A percentile compares a stretch with the other conserved stretches of the same genome.
Evolutionary conservation across 2,113 vertebrate species (phyloP).

Genomic region (Malurus cyaneus): DNA sequence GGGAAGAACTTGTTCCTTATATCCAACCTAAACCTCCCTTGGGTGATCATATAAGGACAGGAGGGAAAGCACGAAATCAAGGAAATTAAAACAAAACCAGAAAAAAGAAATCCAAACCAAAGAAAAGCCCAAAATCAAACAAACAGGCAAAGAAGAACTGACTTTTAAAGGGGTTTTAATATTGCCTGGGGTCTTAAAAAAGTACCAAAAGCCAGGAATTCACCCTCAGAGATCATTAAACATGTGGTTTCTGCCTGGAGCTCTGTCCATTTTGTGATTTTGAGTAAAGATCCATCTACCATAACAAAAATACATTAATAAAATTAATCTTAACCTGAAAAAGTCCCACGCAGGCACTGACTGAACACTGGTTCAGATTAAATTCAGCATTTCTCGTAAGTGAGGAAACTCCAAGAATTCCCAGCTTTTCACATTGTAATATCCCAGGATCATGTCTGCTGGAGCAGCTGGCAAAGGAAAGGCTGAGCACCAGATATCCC

Average conservation of each 20-base stretch:
- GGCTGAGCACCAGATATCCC: neutral
- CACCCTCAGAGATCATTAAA: neutral
- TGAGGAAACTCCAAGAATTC: neutral
- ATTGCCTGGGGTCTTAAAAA: neutral
- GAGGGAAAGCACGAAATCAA: neutral
- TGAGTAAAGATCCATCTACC: neutral
- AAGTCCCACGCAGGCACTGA: neutral
- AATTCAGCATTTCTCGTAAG: neutral
- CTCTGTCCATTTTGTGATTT: neutral
- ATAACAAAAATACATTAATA: neutral
- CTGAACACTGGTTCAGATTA: accelerated
- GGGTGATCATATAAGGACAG: neutral
- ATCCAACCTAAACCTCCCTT: neutral
- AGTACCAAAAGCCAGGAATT: neutral
- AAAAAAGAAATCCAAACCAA: neutral
- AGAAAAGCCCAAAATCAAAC: neutral
- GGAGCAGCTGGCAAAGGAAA: neutral
- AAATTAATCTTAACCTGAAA: neutral
- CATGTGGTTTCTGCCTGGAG: neutral
- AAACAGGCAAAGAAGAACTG: neutral
- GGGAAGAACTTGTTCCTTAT: neutral
- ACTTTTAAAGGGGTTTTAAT: neutral
- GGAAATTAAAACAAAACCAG: neutral
- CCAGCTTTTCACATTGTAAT: accelerated
- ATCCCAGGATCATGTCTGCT: neutral